Evolutionary conservation across 2,797 vertebrate genomes (phyloP), one percentile per base, ranked within the genome.

Genomic region (Myiotriccus ornatus): DNA sequence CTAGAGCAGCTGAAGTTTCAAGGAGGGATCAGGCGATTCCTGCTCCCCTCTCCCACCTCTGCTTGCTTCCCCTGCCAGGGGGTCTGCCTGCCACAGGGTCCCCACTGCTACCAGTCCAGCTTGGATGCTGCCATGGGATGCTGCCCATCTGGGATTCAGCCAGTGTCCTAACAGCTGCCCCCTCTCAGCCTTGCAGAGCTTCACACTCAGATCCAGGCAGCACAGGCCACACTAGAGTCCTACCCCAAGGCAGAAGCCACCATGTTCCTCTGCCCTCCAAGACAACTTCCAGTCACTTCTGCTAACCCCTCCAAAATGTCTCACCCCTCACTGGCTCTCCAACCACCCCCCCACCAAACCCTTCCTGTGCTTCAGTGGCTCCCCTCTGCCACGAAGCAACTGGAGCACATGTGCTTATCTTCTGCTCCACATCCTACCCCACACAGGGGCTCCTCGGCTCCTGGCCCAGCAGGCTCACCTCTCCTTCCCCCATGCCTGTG

Each of bases 171-270:
- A 47, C 7, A 30, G 16, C 56, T 34, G n/a, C 8, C 16, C 44
- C 24, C 24, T 67, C 59, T 43, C 47, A 73, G 43, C 30, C 44
- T 32, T 27, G 37, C 34, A 50, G 32, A 90, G 50, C 69, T 80
- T 71, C 53, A 32, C 30, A 23, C 13, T 3, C 0, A 0, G 16
- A 25, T 35, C 39, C 21, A 56, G 28, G 43, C 2, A 0, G 35
- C 71, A 50, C 55, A 80, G 39, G 32, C 21, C 53, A 68, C 20
- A 6, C 59, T 16, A 4, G 3, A 8, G 52, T 57, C 59, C 59
- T 47, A 28, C 10, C 5, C 16, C 28, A 43, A 52, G 47, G 28
- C 53, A 89, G 43, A 71, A 60, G 23, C 35, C 30, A 41, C n/a
- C 34, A 22, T 0, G 1, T 60, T 73, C n/a, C 49, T 77, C 41